Base-by-base conservation (phyloP, 53 echinoderm and acorn worm genomes). In the Crossaster papposus region DNA sequence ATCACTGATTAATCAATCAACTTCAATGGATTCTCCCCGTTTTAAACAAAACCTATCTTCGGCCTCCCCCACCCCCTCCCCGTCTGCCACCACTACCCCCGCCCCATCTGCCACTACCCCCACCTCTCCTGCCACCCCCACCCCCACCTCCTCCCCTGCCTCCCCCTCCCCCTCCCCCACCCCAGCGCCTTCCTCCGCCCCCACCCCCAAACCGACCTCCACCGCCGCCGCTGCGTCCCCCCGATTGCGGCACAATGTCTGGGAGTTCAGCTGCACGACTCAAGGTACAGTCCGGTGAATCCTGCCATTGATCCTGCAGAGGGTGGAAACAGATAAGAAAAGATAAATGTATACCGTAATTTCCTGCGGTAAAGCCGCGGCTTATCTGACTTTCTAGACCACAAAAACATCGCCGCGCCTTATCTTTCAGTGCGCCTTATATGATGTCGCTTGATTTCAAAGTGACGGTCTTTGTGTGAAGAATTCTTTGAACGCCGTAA, bases 231-330 rank as follows among this genome's bases (percentile, higher is more conserved):
- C 90, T 68, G 22, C 83, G 58, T 14, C 78, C 58, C 51, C 90
- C 82, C 63, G 51, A 1, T 4, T 74, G 12, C 1, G 90, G 64
- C 18, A 83, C 37, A 18, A 90, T 28, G 77, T 83, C 77, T 0
- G 85, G 85, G 14, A 73, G 14, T 51, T 73, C 74, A n/a, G 74
- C 74, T 14, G 85, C 85, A 22, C 3, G n/a, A 18, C 14, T 54
- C 54, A 85, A 28, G 4, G 85, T 54, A 24, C 85, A 85, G 74
- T 85, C 85, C 17, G 85, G 53, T 55, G 72, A 72, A 85, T 85
- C 74, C 54, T 85, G 73, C 85, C 85, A 85, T 28, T 85, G 85
- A 53, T 73, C 72, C 85, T 85, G 30, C 72, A 24, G 15, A 51
- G 0, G 36, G 24, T 35, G 30, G 50, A 64, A 65, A 83, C 18